Evolutionary conservation across 2,888 invertebrate genomes (phyloP), one percentile per base, ranked within the genome.

Genomic region (Cephonodes hylas): DNA sequence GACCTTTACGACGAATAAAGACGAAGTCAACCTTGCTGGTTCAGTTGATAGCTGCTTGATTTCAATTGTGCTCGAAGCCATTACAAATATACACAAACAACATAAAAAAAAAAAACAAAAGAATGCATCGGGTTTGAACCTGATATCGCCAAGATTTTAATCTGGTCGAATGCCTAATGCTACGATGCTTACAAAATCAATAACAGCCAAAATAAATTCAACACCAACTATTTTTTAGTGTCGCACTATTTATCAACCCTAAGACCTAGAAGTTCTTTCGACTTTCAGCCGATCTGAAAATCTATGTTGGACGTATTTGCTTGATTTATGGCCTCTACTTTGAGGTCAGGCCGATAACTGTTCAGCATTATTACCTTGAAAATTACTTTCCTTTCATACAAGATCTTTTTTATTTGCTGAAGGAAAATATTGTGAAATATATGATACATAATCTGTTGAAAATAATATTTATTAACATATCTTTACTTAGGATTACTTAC

Each of bases 271-370:
- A 53, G 31, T 53, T 38, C 38, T 13, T 46, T 53, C 27, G 27
- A 48, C 53, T 31, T 53, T 31, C 31, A 53, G 18, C 31, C 53
- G 31, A 53, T 31, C 53, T 53, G 31, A 31, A 27, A 53, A 31
- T 31, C 27, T 53, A 18, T 48, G 48, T 45, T 45, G n/a, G 46
- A 18, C 53, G 31, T 53, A 27, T 53, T 53, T 31, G 31, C 7
- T 31, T 53, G 53, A 53, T 53, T 53, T 53, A 53, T 53, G 18
- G 18, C 31, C 18, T 3, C 18, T 53, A 15, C 10, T 53, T 53
- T 53, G 31, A 53, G 53, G 53, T 53, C 53, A 31, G 10, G 18
- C 18, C 27, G 31, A 53, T 53, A 53, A 53, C 53, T 53, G 27
- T 53, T 31, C 53, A 31, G 53, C 31, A 31, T 31, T 27, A 48